Conservation (phyloP, 2,113 vertebrate genomes). For the Brachyhypopomus occidentalis region DNA sequence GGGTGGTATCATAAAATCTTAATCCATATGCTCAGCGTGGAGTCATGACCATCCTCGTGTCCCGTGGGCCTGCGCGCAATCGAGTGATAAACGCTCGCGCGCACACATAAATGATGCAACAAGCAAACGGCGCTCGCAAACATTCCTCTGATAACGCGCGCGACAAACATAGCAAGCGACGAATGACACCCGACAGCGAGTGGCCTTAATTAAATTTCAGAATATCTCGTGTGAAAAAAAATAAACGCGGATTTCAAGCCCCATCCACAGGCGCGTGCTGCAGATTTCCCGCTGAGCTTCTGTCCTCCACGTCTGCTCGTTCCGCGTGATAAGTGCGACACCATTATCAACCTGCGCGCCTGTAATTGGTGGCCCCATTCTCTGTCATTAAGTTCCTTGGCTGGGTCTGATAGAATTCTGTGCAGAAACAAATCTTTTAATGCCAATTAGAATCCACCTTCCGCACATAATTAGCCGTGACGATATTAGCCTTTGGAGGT, state of each 20-base stretch:
- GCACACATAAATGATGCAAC: constrained; percentile 31
- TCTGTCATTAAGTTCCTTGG: constrained; percentile 40
- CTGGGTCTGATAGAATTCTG: constrained; percentile 31
- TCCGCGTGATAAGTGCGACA: constrained; percentile 22
- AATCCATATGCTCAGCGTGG: constrained; percentile 49
- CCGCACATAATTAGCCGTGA: constrained; percentile 7
- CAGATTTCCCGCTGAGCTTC: background rate
- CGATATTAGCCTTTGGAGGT: background rate
- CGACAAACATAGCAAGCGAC: background rate
- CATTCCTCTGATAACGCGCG: background rate
- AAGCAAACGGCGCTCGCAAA: constrained; percentile 3
- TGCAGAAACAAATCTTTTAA: constrained; percentile 36
- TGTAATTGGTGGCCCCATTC: constrained; percentile 36
- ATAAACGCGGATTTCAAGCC: background rate
- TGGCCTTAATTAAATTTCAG: background rate
- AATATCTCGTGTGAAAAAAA: background rate
- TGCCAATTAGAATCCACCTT: constrained; percentile 29
- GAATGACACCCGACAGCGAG: background rate
- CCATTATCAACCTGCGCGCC: constrained; percentile 24
- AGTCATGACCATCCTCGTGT: constrained; percentile 34
- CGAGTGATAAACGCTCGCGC: constrained; percentile 14
- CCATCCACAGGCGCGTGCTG: background rate
- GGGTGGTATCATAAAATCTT: constrained; percentile 48
- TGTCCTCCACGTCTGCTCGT: background rate
- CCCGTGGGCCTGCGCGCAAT: constrained; percentile 31